phyloP scores from a whole-genome alignment of 1,140 invertebrate species.

The Temnothorax curvispinosus region DNA sequence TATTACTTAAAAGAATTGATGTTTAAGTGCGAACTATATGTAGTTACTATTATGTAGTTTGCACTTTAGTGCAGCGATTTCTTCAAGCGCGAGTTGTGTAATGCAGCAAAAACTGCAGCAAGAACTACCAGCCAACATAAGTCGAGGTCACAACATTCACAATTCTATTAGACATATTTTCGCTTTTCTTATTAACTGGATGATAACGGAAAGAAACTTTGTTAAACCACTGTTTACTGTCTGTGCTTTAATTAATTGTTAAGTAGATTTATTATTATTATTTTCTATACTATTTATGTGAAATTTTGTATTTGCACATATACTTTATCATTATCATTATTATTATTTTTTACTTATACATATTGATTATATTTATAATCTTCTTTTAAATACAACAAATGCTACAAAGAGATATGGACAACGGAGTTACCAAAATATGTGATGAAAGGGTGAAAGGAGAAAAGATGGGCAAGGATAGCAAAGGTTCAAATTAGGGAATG shows the following conservation, averaged over 20 bases:
- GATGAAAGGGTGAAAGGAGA: no score
- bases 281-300: neutral
- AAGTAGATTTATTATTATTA: neutral
- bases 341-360: neutral
- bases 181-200: neutral
- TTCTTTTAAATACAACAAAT: neutral
- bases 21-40: neutral
- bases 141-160: constrained; percentile 76
- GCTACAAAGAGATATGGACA: no score
- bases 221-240: neutral
- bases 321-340: neutral
- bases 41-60: neutral
- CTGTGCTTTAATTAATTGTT: neutral
- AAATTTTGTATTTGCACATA: neutral
- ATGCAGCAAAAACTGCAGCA: neutral
- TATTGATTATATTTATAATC: neutral
- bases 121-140: constrained; percentile 65
- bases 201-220: neutral
- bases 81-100: neutral
- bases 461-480: no score
- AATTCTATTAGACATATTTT: constrained; percentile 70
- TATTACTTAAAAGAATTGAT: neutral
- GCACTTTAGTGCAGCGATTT: neutral
- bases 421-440: no score
- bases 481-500: no score